Evolutionary conservation across 2,888 invertebrate species (phyloP).

Genomic region (Drosophila buzzatii): DNA sequence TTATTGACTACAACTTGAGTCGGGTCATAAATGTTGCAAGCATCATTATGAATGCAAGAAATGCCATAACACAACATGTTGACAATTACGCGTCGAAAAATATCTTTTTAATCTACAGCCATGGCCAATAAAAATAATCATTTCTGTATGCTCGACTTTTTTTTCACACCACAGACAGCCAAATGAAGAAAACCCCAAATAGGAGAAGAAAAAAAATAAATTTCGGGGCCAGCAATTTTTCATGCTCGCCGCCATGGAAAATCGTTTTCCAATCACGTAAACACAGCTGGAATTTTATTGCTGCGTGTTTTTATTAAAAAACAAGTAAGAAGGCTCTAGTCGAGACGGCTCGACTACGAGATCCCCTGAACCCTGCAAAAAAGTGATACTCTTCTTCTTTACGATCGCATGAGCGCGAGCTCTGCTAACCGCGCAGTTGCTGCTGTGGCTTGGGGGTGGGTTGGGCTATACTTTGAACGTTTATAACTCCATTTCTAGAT

Average conservation of each 20-base stretch:
- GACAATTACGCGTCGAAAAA: conserved; percentile 51
- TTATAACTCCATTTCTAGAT: too few species aligned
- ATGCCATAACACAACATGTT: conserved; percentile 29
- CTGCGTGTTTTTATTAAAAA: conserved; percentile 70
- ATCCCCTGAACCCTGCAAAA: too few species aligned
- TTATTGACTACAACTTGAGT: conserved; percentile 62
- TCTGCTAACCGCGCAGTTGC: too few species aligned
- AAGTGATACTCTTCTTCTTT: too few species aligned
- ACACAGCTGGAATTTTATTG: conserved; percentile 81
- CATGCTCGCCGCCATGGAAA: conserved; percentile 72
- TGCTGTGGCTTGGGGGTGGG: too few species aligned
- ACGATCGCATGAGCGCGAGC: too few species aligned
- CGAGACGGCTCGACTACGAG: too few species aligned
- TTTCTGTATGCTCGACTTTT: conserved; percentile 48
- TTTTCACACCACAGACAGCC: conserved; percentile 8
- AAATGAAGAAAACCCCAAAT: conserved; percentile 15
- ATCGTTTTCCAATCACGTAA: conserved; percentile 81
- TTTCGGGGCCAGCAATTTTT: conserved; percentile 56
- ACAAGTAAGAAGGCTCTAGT: too few species aligned
- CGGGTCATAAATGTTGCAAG: conserved; percentile 61
- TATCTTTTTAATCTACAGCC: conserved; percentile 58
- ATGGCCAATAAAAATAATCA: conserved; percentile 61
- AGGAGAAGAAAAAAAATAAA: conserved; percentile 29
- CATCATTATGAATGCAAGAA: conserved; percentile 60
- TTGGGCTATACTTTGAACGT: too few species aligned